Evolutionary conservation across 2,888 invertebrate species (phyloP).

Genomic region (Erannis defoliaria): DNA sequence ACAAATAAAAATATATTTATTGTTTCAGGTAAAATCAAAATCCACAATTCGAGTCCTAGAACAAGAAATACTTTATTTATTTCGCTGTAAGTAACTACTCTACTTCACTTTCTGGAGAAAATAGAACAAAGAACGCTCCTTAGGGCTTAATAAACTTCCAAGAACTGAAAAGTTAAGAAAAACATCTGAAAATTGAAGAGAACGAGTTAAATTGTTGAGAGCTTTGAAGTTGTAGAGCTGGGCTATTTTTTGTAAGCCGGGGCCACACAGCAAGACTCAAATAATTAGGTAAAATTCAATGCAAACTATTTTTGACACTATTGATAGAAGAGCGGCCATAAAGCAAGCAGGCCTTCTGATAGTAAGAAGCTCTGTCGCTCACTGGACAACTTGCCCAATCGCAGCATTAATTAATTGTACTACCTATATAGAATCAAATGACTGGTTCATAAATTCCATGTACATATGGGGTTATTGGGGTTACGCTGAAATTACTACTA

Average conservation of each 20-base stretch:
- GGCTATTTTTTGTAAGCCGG: slow-evolving; percentile 10
- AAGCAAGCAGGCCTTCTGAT: too few relatives aligned
- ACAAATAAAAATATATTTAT: not conserved
- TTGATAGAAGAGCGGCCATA: too few relatives aligned
- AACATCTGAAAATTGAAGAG: slow-evolving; percentile 17
- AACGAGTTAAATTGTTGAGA: slow-evolving; percentile 22
- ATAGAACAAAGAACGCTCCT: slow-evolving; percentile 13
- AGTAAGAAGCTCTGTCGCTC: too few relatives aligned
- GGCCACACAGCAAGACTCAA: not conserved
- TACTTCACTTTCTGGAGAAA: slow-evolving; percentile 6
- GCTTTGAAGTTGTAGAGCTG: slow-evolving; percentile 12
- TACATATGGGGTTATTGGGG: too few relatives aligned
- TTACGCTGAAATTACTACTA: too few relatives aligned
- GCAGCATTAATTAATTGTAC: too few relatives aligned
- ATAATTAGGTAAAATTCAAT: too few relatives aligned
- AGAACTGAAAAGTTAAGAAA: slow-evolving; percentile 18
- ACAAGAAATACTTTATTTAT: not conserved
- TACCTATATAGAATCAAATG: too few relatives aligned
- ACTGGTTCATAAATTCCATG: too few relatives aligned
- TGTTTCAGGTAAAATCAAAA: slow-evolving; percentile 23
- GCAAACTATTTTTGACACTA: too few relatives aligned
- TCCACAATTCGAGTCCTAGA: not conserved
- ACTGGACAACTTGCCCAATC: too few relatives aligned
- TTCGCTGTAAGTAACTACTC: slow-evolving; percentile 12
- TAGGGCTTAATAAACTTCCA: slow-evolving; percentile 18